Evolutionary conservation across 92 coral and sea anemone species (phyloP), one percentile per base, ranked within the genome.

Genomic region (Desmophyllum pertusum): DNA sequence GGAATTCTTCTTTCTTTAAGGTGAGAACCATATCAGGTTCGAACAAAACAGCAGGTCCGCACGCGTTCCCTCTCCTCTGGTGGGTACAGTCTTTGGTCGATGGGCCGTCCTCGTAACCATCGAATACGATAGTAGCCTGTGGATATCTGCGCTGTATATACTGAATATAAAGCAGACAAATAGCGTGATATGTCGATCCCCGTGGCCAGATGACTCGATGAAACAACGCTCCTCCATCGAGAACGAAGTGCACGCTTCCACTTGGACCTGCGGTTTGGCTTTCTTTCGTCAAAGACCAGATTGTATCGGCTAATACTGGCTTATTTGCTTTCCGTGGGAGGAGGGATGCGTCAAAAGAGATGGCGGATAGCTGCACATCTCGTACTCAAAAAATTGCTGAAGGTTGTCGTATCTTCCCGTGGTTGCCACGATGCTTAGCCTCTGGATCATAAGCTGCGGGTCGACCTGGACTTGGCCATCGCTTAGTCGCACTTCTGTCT

Each of bases 131-230:
- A 7, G 85, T 83, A 21, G 81, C 75, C 13, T 68, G 53, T 18
- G 73, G 46, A 52, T 89, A 89, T 51, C 42, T 74, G 0, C 78
- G 35, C 64, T 35, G 7, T 10, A 87, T 63, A 31, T 75, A 75
- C 83, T 81, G 82, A 7, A 83, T 45, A 63, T 83, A 55, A 18
- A 66, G 74, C 33, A 27, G 40, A 33, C 71, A 64, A 38, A 81
- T 42, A 6, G 25, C 83, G 70, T 51, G 14, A 27, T 59, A 39
- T n/a, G n/a, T n/a, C n/a, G n/a, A 33, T 10, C 74, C 84, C 41
- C 61, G 50, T 45, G 85, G 85, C 88, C 92, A 88, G 31, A 67
- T 25, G 9, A 89, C 74, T 8, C 88, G 72, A 39, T 88, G 89
- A 3, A 83, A 33, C 36, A 88, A 59, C 10, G 91, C 85, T 3